phyloP scores from a whole-genome alignment of 2,113 vertebrate species.

The Pluvianellus socialis region DNA sequence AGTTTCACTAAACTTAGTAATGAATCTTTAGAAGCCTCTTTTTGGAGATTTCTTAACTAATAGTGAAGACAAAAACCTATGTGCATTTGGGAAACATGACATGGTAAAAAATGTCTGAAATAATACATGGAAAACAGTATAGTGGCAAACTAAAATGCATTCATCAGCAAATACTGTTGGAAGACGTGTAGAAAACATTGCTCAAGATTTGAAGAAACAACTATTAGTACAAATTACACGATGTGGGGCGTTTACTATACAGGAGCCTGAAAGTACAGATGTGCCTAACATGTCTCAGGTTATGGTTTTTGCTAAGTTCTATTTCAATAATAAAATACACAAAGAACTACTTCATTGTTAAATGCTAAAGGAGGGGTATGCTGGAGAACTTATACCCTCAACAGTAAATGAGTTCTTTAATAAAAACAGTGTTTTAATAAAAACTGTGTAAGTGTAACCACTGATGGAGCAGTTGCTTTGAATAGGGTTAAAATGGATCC shows the following conservation, averaged over 20 bases:
- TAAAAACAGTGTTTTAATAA: not conserved
- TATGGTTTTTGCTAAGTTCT: not conserved
- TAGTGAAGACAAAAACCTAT: not conserved
- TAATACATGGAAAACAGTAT: not conserved
- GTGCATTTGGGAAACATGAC: not conserved
- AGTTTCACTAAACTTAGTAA: not conserved
- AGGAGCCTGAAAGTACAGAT: not conserved
- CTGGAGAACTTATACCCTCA: not conserved
- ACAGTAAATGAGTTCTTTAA: not conserved
- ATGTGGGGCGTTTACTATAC: rapidly evolving
- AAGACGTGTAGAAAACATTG: not conserved
- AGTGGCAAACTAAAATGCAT: not conserved
- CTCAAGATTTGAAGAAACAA: not conserved
- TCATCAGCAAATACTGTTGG: not conserved
- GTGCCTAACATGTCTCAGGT: not conserved
- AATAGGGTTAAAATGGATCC: not conserved
- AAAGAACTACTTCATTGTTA: not conserved
- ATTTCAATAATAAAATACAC: not conserved
- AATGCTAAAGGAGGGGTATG: not conserved
- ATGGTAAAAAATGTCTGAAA: not conserved
- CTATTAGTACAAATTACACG: not conserved
- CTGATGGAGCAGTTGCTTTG: not conserved
- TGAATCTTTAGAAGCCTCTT: not conserved
- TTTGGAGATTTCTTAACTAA: not conserved
- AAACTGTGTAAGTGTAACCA: not conserved